Percentiles rank a stretch among this genome's conserved stretches.
Evolutionary conservation across 2,797 vertebrate species (phyloP).

Genomic region (Podargus strigoides): DNA sequence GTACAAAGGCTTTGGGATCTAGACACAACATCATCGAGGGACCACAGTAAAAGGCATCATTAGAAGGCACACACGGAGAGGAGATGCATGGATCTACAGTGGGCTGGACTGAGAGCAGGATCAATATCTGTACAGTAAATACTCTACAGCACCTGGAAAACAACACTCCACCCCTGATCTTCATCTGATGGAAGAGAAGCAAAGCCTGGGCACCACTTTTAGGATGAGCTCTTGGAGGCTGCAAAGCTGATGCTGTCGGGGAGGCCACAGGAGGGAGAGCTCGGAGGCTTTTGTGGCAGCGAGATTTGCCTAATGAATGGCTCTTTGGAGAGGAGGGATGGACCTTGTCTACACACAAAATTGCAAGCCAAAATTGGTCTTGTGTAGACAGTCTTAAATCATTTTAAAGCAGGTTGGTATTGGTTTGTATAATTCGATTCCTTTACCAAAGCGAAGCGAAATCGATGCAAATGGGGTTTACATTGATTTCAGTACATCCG

Average conservation of each 20-base stretch:
- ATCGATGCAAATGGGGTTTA: conserved; percentile 62
- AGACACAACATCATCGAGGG: accelerated
- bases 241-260: accelerated
- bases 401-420: conserved; percentile 68
- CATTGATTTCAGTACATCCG: conserved; percentile 54
- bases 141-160: not conserved
- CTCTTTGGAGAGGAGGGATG: conserved; percentile 45
- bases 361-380: conserved; percentile 58
- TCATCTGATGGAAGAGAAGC: not conserved
- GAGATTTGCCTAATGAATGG: not conserved
- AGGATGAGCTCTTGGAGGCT: not conserved
- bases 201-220: not conserved
- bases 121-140: not conserved
- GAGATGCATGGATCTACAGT: accelerated
- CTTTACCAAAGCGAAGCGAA: conserved; percentile 61
- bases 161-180: not conserved
- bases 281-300: not conserved
- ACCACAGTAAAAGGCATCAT: accelerated
- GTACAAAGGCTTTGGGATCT: not conserved
- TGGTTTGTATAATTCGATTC: conserved; percentile 65
- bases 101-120: not conserved
- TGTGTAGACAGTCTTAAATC: conserved; percentile 61
- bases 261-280: not conserved
- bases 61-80: accelerated
- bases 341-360: conserved; percentile 45